A percentile compares a stretch with the other conserved stretches of the same genome.
Conservation (phyloP, 2,888 invertebrate species). For the Chaetoderma sp. region DNA sequence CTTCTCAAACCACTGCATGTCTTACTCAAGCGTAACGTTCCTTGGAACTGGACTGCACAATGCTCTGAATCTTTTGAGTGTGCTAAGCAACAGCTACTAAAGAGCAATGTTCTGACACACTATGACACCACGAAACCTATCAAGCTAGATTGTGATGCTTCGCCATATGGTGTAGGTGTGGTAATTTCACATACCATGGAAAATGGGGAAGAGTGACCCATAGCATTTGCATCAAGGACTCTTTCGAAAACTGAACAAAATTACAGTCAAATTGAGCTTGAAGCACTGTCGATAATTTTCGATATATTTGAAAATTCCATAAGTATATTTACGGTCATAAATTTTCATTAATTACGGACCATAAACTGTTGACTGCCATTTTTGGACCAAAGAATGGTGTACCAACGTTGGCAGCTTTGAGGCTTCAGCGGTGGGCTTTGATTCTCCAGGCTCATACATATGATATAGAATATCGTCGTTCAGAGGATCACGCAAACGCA, state of each 20-base stretch:
- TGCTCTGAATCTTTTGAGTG: slow-evolving; percentile 11
- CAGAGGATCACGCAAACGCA: not conserved
- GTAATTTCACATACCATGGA: slow-evolving; percentile 14
- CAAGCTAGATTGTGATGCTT: slow-evolving; percentile 11
- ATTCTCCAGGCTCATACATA: not conserved
- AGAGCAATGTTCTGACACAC: slow-evolving; percentile 8
- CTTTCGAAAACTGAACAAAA: slow-evolving; percentile 33
- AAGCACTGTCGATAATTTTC: slow-evolving; percentile 53
- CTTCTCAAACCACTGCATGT: slow-evolving; percentile 7
- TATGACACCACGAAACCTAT: slow-evolving; percentile 10
- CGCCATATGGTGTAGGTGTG: slow-evolving; percentile 15
- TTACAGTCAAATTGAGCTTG: slow-evolving; percentile 66
- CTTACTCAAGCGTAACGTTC: not conserved
- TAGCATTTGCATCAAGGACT: slow-evolving; percentile 34
- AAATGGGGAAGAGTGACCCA: slow-evolving; percentile 12
- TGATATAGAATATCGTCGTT: not conserved
- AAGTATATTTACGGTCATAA: slow-evolving; percentile 53
- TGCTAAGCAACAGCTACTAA: not conserved
- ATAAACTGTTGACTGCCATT: slow-evolving; percentile 29
- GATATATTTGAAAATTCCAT: slow-evolving; percentile 10
- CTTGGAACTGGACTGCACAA: slow-evolving; percentile 2
- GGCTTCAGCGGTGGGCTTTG: slow-evolving; percentile 9
- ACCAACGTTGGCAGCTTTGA: not conserved
- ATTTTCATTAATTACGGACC: slow-evolving; percentile 40
- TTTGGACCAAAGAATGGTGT: slow-evolving; percentile 2